Conservation (phyloP, 2,797 vertebrate species). For the Acrocephalus scirpaceus region DNA sequence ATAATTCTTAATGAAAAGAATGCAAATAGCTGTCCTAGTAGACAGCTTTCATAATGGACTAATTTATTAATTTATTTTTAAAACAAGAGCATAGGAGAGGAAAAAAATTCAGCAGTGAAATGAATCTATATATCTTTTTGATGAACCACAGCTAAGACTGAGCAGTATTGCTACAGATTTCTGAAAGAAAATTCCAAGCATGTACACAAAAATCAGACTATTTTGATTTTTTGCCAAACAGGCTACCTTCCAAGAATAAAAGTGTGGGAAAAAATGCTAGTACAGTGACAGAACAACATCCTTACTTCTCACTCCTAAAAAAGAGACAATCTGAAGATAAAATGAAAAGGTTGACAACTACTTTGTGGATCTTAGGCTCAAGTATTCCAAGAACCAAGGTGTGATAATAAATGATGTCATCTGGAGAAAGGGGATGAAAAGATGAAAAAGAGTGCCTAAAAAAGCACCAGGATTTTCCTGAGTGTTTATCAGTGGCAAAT, state of each 20-base stretch:
- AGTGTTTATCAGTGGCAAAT: neutral
- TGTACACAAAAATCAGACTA: constrained; percentile 48
- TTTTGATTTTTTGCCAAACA: constrained; percentile 62
- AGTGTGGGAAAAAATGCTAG: constrained; percentile 54
- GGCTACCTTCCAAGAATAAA: constrained; percentile 66
- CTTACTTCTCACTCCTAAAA: constrained; percentile 25
- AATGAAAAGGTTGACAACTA: constrained; percentile 40
- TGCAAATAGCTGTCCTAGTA: neutral
- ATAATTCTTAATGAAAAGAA: neutral
- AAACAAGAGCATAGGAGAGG: neutral
- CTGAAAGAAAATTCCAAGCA: constrained; percentile 47
- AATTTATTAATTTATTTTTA: constrained; percentile 7
- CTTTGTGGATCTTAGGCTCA: neutral
- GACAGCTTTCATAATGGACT: neutral
- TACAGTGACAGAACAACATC: constrained; percentile 33
- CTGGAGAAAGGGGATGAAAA: neutral
- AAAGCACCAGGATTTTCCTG: neutral
- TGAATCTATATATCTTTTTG: neutral
- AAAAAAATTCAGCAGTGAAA: neutral
- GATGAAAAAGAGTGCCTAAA: neutral
- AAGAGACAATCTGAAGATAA: constrained; percentile 42
- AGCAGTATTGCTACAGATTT: constrained; percentile 2
- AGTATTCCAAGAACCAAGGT: neutral
- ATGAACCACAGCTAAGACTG: constrained; percentile 3
- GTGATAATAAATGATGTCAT: neutral